A percentile compares a stretch with the other conserved stretches of the same genome.
phyloP scores from a whole-genome alignment of 1,140 invertebrate genomes.

The Trinorchestia longiramus region DNA sequence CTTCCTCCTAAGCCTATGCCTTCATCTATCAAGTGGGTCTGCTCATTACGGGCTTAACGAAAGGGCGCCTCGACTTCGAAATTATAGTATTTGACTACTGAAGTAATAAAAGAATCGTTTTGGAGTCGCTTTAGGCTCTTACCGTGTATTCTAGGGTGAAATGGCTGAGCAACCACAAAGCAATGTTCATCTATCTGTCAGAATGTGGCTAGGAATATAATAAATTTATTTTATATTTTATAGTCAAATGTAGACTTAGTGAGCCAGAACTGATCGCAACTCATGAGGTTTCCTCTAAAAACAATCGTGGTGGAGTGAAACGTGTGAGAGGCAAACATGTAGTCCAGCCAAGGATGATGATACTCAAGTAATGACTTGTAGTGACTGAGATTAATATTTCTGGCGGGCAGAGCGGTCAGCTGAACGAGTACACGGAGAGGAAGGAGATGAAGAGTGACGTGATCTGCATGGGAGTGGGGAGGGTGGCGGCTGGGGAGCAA shows the following conservation, averaged over 20 bases:
- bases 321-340: neutral
- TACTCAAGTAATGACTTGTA: neutral
- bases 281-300: neutral
- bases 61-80: too few relatives aligned
- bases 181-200: too few relatives aligned
- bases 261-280: neutral
- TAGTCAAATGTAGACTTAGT: neutral
- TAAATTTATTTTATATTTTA: neutral
- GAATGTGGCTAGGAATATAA: too few relatives aligned
- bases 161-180: too few relatives aligned
- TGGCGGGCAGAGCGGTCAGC: constrained; percentile 84
- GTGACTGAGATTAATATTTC: neutral
- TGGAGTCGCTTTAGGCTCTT: too few relatives aligned
- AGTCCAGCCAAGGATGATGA: neutral
- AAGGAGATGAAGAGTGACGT: constrained; percentile 97
- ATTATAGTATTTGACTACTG: too few relatives aligned
- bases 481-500: constrained; percentile 94
- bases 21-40: too few relatives aligned
- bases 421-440: constrained; percentile 97
- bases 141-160: too few relatives aligned
- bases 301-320: neutral
- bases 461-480: constrained; percentile 97
- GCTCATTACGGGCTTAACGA: too few relatives aligned
- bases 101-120: too few relatives aligned
- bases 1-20: too few relatives aligned